Evolutionary conservation across 2,888 invertebrate genomes (phyloP).

Genomic region (Thymelicus lineola): DNA sequence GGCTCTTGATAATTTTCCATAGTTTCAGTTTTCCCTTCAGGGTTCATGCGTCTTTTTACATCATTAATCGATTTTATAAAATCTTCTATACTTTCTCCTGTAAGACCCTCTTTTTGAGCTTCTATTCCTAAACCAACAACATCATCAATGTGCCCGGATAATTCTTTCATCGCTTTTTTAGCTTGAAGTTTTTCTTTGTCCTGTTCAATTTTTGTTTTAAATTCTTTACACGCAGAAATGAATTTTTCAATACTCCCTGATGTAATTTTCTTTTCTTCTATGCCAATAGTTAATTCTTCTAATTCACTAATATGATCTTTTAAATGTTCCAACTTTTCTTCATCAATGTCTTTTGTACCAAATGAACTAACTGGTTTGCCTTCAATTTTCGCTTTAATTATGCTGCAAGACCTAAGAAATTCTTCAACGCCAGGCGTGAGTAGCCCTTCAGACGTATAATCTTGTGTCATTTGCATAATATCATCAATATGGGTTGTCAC

Average conservation of each 20-base stretch:
- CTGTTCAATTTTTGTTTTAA: conserved; percentile 49
- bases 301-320: conserved; percentile 46
- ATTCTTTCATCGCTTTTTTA: conserved; percentile 39
- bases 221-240: conserved; percentile 50
- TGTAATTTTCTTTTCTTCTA: conserved; percentile 43
- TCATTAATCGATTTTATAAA: conserved; percentile 54
- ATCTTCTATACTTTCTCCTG: conserved; percentile 50
- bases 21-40: conserved; percentile 22
- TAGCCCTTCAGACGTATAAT: conserved; percentile 49
- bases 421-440: conserved; percentile 47
- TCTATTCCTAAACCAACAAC: conserved; percentile 50
- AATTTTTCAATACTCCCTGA: conserved; percentile 50
- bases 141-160: conserved; percentile 50
- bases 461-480: conserved; percentile 49
- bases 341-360: conserved; percentile 30
- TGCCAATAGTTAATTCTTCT: conserved; percentile 46
- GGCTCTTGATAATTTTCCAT: conserved; percentile 18
- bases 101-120: conserved; percentile 50
- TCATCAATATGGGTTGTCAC: conserved; percentile 51
- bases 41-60: conserved; percentile 48
- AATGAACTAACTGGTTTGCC: conserved; percentile 22
- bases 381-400: conserved; percentile 51
- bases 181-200: conserved; percentile 39
- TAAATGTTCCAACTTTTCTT: conserved; percentile 44
- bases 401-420: conserved; percentile 51